Percentiles rank a stretch among this genome's conserved stretches.
These are phyloP conservation scores for Tychaedon coryphoeus DNA, from an alignment of 2,113 vertebrate species.

Conservation along the genomic window DNA sequence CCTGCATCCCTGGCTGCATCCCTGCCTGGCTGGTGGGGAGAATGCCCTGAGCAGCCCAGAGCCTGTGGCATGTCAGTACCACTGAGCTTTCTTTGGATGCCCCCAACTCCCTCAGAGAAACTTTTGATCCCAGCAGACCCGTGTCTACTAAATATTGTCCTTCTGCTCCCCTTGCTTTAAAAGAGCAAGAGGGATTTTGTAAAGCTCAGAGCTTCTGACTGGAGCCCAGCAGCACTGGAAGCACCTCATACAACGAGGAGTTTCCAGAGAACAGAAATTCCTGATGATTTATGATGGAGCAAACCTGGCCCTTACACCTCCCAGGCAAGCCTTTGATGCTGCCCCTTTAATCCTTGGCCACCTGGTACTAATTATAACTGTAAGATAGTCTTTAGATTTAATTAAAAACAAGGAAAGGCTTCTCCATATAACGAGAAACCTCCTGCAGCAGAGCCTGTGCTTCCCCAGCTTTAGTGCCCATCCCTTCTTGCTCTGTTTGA, in stretches of 20 bases:
- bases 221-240: not conserved
- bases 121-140: not conserved
- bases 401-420: conserved; percentile 44
- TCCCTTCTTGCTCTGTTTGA: not conserved
- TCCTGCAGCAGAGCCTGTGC: not conserved
- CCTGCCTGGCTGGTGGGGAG: not conserved
- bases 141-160: not conserved
- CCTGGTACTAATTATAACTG: conserved; percentile 33
- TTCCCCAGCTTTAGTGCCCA: not conserved
- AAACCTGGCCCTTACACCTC: not conserved
- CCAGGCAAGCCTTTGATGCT: conserved; percentile 33
- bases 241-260: rapidly evolving
- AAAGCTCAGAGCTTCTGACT: not conserved
- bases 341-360: conserved; percentile 35
- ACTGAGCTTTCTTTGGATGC: not conserved
- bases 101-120: not conserved
- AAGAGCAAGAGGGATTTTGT: not conserved
- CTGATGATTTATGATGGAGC: conserved; percentile 4
- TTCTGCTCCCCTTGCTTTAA: not conserved
- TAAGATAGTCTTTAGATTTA: conserved; percentile 30
- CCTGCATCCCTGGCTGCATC: too few relatives aligned
- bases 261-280: not conserved
- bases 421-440: not conserved
- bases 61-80: not conserved
- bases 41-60: not conserved